These are phyloP conservation scores for Seira ritae DNA, from an alignment of 2,888 invertebrate genomes.

Conservation along the genomic window DNA sequence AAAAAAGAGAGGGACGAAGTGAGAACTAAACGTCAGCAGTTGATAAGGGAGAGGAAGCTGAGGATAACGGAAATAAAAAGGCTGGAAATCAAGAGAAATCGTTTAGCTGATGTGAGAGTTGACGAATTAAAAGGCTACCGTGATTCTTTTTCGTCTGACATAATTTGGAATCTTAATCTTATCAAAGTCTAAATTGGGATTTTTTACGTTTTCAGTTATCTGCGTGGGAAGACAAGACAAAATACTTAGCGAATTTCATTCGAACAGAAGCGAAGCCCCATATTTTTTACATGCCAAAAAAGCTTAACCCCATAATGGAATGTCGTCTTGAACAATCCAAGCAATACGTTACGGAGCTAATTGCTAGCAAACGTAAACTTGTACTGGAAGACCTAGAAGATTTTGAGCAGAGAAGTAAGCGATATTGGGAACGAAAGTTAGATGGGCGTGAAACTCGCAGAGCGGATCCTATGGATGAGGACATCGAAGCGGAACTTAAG, in stretches of 20 bases:
- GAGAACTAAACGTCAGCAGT: constrained; percentile 86
- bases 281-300: constrained; percentile 91
- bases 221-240: constrained; percentile 89
- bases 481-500: constrained; percentile 81
- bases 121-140: too few species aligned
- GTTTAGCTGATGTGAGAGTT: constrained; percentile 85
- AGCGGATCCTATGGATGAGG: constrained; percentile 75
- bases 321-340: constrained; percentile 82
- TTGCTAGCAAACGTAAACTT: constrained; percentile 79
- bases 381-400: constrained; percentile 71
- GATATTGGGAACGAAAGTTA: constrained; percentile 70
- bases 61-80: constrained; percentile 92
- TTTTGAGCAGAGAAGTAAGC: constrained; percentile 70
- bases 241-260: constrained; percentile 87
- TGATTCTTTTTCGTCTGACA: too few species aligned
- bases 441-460: constrained; percentile 64
- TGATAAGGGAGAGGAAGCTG: constrained; percentile 89
- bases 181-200: constrained; percentile 7
- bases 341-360: constrained; percentile 81
- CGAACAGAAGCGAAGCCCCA: constrained; percentile 90
- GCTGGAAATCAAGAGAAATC: constrained; percentile 91
- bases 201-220: constrained; percentile 78
- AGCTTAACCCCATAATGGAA: constrained; percentile 83
- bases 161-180: too few species aligned
- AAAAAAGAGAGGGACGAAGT: constrained; percentile 90